Evolutionary conservation across 2,113 vertebrate species (phyloP).

Genomic region (Hemicordylus capensis): DNA sequence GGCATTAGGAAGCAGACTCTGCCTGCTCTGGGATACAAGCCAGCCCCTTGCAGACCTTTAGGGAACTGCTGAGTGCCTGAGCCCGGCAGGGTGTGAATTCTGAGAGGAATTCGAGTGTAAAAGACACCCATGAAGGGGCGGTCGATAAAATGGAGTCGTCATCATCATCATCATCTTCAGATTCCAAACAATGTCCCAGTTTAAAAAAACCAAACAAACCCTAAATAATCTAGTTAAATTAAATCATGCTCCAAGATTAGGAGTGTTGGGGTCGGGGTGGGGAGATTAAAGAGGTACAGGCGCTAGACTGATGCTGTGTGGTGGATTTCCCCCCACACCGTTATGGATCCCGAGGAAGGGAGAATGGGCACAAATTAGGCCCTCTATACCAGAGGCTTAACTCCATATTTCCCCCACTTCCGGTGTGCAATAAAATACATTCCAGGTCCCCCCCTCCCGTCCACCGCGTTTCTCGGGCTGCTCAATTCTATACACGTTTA

Average conservation of each 20-base stretch:
- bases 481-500: neutral
- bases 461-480: neutral
- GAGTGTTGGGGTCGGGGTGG: neutral
- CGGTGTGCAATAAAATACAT: neutral
- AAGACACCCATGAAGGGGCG: too few relatives aligned
- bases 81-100: neutral
- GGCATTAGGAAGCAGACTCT: neutral
- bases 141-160: neutral
- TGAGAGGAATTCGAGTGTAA: neutral
- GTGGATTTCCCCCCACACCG: neutral
- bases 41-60: too few relatives aligned
- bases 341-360: neutral
- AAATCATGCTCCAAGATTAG: neutral
- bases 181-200: neutral
- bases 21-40: neutral
- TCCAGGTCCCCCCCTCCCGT: neutral
- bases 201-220: neutral
- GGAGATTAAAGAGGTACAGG: neutral
- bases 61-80: neutral
- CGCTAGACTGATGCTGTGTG: neutral
- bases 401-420: too few relatives aligned
- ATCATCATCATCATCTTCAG: neutral
- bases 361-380: too few relatives aligned
- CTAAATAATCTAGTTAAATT: neutral
- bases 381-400: too few relatives aligned